Percentiles rank a stretch among this genome's conserved stretches.
phyloP scores from a whole-genome alignment of 2,888 invertebrate genomes.

The Tribolium freemani region DNA sequence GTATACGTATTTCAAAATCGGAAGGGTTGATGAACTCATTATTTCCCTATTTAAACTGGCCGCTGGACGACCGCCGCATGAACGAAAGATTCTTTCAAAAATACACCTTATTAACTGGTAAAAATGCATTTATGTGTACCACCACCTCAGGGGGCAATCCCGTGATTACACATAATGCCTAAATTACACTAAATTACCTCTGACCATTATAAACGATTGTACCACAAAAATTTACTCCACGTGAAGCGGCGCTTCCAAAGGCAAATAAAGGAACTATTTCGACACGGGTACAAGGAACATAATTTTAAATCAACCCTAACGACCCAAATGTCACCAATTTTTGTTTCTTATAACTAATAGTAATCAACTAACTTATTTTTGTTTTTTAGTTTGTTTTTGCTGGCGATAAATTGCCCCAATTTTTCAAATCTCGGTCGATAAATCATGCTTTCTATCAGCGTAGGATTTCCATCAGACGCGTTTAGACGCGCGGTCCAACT shows the following conservation, averaged over 20 bases:
- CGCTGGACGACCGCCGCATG: not conserved
- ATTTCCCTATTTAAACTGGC: constrained; percentile 29
- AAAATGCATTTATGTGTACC: constrained; percentile 24
- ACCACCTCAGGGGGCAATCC: constrained; percentile 4
- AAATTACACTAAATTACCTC: constrained; percentile 24
- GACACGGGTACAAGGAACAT: not conserved
- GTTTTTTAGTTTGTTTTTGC: too few relatives aligned
- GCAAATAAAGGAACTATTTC: not conserved
- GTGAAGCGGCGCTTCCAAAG: constrained; percentile 3
- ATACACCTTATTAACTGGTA: constrained; percentile 18
- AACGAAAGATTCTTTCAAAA: constrained; percentile 13
- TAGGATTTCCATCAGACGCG: constrained; percentile 40
- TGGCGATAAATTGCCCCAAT: not conserved
- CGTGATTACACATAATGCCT: constrained; percentile 27
- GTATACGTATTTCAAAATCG: constrained; percentile 8
- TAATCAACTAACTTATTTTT: too few relatives aligned
- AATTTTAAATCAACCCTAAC: not conserved
- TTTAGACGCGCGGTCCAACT: constrained; percentile 38
- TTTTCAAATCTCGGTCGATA: constrained; percentile 44
- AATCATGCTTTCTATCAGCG: constrained; percentile 52
- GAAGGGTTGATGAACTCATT: constrained; percentile 31
- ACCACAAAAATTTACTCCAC: constrained; percentile 5
- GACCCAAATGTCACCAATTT: not conserved
- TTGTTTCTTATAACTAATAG: not conserved
- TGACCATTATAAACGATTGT: constrained; percentile 8